A percentile compares a stretch with the other conserved stretches of the same genome.
These are phyloP conservation scores for Leucozona laternaria DNA, from an alignment of 2,888 invertebrate species.

Conservation along the genomic window DNA sequence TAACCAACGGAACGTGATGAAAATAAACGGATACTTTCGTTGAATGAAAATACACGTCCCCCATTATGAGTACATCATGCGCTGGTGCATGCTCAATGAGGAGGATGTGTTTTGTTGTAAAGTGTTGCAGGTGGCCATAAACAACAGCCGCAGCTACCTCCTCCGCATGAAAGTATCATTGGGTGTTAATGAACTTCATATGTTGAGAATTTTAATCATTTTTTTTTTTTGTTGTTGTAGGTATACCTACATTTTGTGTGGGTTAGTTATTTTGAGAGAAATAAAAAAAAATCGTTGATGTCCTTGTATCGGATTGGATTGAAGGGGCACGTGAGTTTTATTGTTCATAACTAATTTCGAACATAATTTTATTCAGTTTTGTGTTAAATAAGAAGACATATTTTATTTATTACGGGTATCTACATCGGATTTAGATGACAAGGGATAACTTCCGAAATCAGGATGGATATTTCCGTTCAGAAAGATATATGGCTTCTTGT, in stretches of 20 bases:
- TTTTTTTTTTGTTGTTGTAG: too few species aligned
- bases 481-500: slow-evolving; percentile 23
- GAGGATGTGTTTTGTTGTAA: slow-evolving; percentile 60
- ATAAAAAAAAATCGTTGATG: slow-evolving; percentile 34
- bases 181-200: slow-evolving; percentile 72
- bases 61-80: slow-evolving; percentile 40
- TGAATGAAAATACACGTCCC: slow-evolving; percentile 16
- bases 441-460: slow-evolving; percentile 59
- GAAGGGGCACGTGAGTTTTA: slow-evolving; percentile 35
- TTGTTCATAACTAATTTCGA: slow-evolving; percentile 47
- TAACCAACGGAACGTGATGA: slow-evolving; percentile 53
- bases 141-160: slow-evolving; percentile 47
- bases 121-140: slow-evolving; percentile 59
- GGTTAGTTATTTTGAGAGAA: slow-evolving; percentile 45
- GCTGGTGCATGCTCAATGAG: slow-evolving; percentile 53
- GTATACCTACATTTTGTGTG: slow-evolving; percentile 48
- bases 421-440: slow-evolving; percentile 7
- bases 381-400: background rate
- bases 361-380: background rate
- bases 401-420: slow-evolving; percentile 57
- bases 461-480: slow-evolving; percentile 62
- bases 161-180: slow-evolving; percentile 49
- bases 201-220: slow-evolving; percentile 70
- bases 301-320: slow-evolving; percentile 5
- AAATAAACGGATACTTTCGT: slow-evolving; percentile 62